Percentiles rank a stretch among this genome's conserved stretches.
These are phyloP conservation scores for Microlaimidae sp. DNA, from an alignment of 2,888 invertebrate species.

Conservation along the genomic window DNA sequence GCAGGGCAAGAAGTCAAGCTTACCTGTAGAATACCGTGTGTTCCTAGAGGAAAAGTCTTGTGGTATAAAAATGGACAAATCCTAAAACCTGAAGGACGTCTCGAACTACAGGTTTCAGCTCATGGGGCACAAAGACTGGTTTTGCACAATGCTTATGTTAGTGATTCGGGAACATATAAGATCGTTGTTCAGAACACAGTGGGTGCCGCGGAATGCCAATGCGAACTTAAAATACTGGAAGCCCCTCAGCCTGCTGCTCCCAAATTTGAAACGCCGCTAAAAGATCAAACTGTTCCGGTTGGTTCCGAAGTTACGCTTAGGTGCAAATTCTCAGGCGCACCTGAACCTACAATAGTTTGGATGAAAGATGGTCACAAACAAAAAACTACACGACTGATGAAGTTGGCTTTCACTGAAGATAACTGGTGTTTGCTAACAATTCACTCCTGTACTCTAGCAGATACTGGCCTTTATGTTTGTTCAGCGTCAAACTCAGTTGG, in stretches of 20 bases:
- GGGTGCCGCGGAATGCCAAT: constrained; percentile 10
- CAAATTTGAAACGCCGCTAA: constrained; percentile 16
- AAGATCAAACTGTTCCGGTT: constrained; percentile 19
- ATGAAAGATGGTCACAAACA: constrained; percentile 27
- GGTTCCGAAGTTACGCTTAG: constrained; percentile 32
- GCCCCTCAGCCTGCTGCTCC: constrained; percentile 19
- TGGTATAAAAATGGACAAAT: constrained; percentile 13
- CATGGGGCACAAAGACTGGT: constrained; percentile 13
- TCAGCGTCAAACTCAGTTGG: constrained; percentile 10
- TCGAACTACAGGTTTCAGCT: constrained; percentile 9
- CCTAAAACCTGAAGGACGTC: constrained; percentile 8
- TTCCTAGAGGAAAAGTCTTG: constrained; percentile 7
- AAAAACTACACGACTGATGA: constrained; percentile 18
- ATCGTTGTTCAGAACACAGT: constrained; percentile 13
- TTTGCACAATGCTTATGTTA: constrained; percentile 17
- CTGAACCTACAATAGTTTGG: constrained; percentile 33
- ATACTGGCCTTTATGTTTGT: constrained; percentile 25
- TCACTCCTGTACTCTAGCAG: constrained; percentile 18
- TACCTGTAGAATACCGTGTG: constrained; percentile 10
- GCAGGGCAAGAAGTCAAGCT: constrained; percentile 10
- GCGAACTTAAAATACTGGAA: constrained; percentile 21
- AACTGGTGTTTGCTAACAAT: constrained; percentile 22
- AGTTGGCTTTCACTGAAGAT: constrained; percentile 20
- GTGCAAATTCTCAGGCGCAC: constrained; percentile 37
- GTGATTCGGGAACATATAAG: constrained; percentile 20